These are phyloP conservation scores for Tenebrio molitor DNA, from an alignment of 1,140 invertebrate genomes.

Conservation along the genomic window DNA sequence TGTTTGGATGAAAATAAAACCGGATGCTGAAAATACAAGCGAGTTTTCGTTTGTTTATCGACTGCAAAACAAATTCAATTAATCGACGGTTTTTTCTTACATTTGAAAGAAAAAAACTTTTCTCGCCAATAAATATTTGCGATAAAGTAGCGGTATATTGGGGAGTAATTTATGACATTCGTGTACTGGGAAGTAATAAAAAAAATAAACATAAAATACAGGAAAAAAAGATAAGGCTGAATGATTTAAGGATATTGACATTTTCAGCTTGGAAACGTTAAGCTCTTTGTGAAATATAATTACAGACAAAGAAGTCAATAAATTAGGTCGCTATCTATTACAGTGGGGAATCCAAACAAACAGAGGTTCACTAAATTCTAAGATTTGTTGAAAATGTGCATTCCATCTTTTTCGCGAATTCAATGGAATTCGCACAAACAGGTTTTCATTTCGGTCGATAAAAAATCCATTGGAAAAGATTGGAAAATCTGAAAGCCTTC, in stretches of 20 bases:
- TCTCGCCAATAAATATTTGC: no score
- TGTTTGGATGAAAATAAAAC: no score
- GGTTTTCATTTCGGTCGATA: neutral
- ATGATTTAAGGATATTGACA: neutral
- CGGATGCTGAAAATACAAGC: no score
- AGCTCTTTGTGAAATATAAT: neutral
- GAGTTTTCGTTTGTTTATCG: no score
- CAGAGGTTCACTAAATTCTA: neutral
- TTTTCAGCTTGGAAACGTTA: neutral
- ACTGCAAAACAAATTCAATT: no score
- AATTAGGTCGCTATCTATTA: neutral
- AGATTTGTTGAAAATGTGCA: neutral
- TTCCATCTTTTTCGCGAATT: neutral
- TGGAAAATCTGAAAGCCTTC: constrained; percentile 29
- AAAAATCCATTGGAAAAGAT: constrained; percentile 12
- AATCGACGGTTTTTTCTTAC: no score
- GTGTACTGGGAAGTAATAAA: no score
- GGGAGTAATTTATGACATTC: no score
- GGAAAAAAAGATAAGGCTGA: no score
- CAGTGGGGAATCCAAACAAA: neutral
- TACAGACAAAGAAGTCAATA: neutral
- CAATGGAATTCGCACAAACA: neutral
- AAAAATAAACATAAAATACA: no score
- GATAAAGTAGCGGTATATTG: no score
- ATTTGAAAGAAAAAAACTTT: no score